A percentile compares a stretch with the other conserved stretches of the same genome.
Conservation (phyloP, 2,888 invertebrate genomes). For the Julus scanicus region DNA sequence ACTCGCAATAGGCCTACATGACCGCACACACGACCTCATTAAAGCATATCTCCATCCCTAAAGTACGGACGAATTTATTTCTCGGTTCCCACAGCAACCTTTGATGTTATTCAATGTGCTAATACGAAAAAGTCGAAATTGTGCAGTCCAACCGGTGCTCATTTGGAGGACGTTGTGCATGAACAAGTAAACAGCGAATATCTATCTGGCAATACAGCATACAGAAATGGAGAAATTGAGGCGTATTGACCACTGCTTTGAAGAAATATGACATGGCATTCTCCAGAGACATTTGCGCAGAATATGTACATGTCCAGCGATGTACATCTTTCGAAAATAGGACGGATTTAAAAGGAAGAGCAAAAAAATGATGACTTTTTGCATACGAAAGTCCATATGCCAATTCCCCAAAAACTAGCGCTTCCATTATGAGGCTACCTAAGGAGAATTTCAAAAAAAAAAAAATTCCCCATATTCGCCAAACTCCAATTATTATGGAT, state of each 20-base stretch:
- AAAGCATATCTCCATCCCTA: conserved; percentile 1
- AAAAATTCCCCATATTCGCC: background rate
- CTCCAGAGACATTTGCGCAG: background rate
- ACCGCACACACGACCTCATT: background rate
- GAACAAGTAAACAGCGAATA: conserved; percentile 1
- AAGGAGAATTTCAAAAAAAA: background rate
- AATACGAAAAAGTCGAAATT: conserved; percentile 1
- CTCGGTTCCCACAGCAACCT: conserved; percentile 1
- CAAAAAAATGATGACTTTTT: background rate
- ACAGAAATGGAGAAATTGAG: background rate
- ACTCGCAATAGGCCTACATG: background rate
- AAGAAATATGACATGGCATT: conserved; percentile 1
- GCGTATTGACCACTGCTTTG: background rate
- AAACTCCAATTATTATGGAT: conserved; percentile 1
- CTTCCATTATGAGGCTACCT: background rate
- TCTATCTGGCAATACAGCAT: background rate
- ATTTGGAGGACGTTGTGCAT: conserved; percentile 1
- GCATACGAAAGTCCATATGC: background rate
- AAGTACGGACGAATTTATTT: background rate
- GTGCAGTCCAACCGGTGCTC: background rate
- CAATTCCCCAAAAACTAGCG: background rate
- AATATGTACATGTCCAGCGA: background rate
- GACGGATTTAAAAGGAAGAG: background rate
- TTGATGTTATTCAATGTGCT: conserved; percentile 1
- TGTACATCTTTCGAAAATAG: background rate